phyloP scores from a whole-genome alignment of 2,113 vertebrate species.

The Emydocephalus ijimae region DNA sequence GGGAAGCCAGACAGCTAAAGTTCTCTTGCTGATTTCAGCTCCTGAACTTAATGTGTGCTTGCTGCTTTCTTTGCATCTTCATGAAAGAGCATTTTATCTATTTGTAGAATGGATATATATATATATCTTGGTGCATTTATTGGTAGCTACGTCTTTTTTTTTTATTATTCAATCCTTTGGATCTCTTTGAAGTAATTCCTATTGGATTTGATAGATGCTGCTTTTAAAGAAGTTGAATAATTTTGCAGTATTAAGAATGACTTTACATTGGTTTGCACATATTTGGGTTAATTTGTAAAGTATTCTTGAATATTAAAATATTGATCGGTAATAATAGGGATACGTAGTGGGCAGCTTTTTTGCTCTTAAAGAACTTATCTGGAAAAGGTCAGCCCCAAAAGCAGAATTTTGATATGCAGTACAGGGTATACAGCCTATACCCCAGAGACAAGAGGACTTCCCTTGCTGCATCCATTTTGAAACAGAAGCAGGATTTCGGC shows the following conservation, averaged over 20 bases:
- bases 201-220: background rate
- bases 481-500: too few species aligned
- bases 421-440: too few species aligned
- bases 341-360: too few species aligned
- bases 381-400: too few species aligned
- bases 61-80: background rate
- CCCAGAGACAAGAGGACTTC: too few species aligned
- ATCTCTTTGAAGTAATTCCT: background rate
- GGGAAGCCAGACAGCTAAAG: background rate
- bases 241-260: background rate
- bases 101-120: fast-evolving
- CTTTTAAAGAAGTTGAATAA: background rate
- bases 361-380: too few species aligned
- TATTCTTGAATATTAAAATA: background rate
- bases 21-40: background rate
- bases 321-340: background rate
- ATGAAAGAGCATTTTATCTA: background rate
- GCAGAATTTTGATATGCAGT: too few species aligned
- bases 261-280: background rate
- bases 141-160: background rate
- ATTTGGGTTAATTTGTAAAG: background rate
- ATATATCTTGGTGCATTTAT: background rate
- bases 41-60: background rate
- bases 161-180: background rate
- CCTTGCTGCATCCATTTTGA: too few species aligned